These are phyloP conservation scores for Mustela nigripes DNA, from an alignment of 2,113 vertebrate genomes.

Conservation along the genomic window DNA sequence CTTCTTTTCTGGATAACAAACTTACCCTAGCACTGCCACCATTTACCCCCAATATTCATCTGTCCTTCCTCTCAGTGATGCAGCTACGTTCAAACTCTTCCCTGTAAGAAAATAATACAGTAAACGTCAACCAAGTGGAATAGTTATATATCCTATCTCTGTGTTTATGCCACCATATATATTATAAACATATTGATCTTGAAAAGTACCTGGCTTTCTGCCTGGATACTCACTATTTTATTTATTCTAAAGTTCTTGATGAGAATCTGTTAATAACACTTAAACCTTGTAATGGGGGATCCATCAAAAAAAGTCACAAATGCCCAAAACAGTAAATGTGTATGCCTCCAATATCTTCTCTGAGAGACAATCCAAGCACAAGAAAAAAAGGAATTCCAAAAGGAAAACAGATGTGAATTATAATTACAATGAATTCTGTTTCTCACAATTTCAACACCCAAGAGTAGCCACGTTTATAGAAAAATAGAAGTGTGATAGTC, in stretches of 20 bases:
- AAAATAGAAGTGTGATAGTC: not conserved
- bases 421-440: not conserved
- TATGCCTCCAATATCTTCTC: not conserved
- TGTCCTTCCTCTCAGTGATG: not conserved
- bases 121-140: slow-evolving; percentile 37
- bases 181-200: slow-evolving; percentile 45
- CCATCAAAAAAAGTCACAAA: not conserved
- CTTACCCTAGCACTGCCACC: not conserved
- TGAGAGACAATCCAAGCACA: not conserved
- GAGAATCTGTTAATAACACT: slow-evolving; percentile 63
- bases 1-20: not conserved
- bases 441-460: not conserved
- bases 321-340: slow-evolving; percentile 16
- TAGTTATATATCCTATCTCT: slow-evolving; percentile 6
- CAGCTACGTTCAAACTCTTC: not conserved
- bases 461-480: not conserved
- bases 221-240: slow-evolving; percentile 42
- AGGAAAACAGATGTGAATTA: not conserved
- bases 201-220: slow-evolving; percentile 50
- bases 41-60: not conserved
- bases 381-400: not conserved
- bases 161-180: slow-evolving; percentile 7
- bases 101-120: not conserved
- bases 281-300: not conserved
- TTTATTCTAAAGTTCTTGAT: slow-evolving; percentile 45